These are phyloP conservation scores for Heterodera filipjevi DNA, from an alignment of 2,888 invertebrate genomes.

Conservation along the genomic window DNA sequence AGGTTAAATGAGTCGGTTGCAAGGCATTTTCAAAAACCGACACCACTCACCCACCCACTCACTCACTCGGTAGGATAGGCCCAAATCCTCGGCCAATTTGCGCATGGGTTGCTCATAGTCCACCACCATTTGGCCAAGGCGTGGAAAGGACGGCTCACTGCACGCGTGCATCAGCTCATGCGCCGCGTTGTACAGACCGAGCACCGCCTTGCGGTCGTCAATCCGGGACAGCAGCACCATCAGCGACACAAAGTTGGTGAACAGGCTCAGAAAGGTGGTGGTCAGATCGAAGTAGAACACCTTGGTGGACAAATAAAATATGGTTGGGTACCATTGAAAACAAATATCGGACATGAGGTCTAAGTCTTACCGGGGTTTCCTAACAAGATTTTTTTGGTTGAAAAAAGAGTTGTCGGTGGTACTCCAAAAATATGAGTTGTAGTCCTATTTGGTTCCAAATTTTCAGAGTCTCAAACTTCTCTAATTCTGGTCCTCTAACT, in stretches of 20 bases:
- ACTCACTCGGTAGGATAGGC: constrained; percentile 81
- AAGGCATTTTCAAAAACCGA: not conserved
- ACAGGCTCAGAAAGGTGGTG: constrained; percentile 90
- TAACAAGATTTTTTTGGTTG: no score
- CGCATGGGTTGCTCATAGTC: constrained; percentile 95
- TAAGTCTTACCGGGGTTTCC: no score
- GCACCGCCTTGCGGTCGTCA: constrained; percentile 87
- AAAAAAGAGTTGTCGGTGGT: no score
- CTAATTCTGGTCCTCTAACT: no score
- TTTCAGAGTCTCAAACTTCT: no score
- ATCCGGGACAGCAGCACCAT: constrained; percentile 97
- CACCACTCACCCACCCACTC: not conserved
- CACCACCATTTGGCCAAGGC: constrained; percentile 94
- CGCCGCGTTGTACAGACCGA: constrained; percentile 95
- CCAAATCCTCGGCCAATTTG: constrained; percentile 93
- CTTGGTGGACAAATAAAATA: constrained; percentile 68
- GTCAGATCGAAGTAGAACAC: constrained; percentile 92
- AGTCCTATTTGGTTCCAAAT: no score
- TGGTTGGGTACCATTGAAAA: no score
- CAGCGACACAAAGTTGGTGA: constrained; percentile 87
- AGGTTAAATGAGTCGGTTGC: no score
- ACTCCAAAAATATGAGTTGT: no score
- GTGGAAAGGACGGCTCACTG: constrained; percentile 76
- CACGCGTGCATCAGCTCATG: constrained; percentile 92
- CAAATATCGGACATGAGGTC: no score